Base-by-base conservation (phyloP, 1,140 invertebrate species). In the Himalopsyche phryganea region DNA sequence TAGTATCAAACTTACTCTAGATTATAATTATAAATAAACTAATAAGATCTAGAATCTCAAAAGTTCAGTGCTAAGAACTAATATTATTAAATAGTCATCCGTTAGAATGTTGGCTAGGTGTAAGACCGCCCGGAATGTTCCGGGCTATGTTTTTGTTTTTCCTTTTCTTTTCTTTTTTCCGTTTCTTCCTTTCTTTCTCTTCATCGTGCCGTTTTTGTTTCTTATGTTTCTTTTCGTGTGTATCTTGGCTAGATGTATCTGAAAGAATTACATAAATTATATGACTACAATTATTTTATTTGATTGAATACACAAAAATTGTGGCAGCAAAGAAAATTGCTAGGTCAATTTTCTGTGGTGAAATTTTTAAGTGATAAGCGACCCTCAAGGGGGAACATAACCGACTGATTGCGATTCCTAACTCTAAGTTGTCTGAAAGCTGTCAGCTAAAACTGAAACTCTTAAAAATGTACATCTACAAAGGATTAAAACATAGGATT, bases 181-280 rank as follows among this genome's bases (percentile, higher is more conserved):
- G 82, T 67, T 95, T 96, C 74, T 93, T 94, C 28, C 92, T 81
- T 68, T 96, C 92, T 66, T 96, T 95, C 64, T 96, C 93, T 56
- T 96, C 93, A 65, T 96, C 92, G 65, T 94, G 91, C 15, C 91
- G 79, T 69, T 95, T 96, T 68, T 95, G 91, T 69, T 96, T 96
- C 79, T 96, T 97, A 70, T 95, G 92, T 71, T 96, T 96, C 81
- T 95, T 96, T 70, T 96, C 92, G 67, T 94, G 91, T 20, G 88
- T 88, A 69, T 93, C 91, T 28, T 85, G 81, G 49, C 85, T 86
- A 47, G 86, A 83, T 63, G 84, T 79, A 69, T 78, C 72, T 77
- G 66, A 59, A 74, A 71, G 28, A 50, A 36, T 48, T 48, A 18
- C 13, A 11, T n/a, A n/a, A n/a, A 44, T 70, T 69, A 51, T 74